A percentile compares a stretch with the other conserved stretches of the same genome.
These are phyloP conservation scores for Drosophila persimilis DNA, from an alignment of 1,140 invertebrate genomes.

Conservation along the genomic window DNA sequence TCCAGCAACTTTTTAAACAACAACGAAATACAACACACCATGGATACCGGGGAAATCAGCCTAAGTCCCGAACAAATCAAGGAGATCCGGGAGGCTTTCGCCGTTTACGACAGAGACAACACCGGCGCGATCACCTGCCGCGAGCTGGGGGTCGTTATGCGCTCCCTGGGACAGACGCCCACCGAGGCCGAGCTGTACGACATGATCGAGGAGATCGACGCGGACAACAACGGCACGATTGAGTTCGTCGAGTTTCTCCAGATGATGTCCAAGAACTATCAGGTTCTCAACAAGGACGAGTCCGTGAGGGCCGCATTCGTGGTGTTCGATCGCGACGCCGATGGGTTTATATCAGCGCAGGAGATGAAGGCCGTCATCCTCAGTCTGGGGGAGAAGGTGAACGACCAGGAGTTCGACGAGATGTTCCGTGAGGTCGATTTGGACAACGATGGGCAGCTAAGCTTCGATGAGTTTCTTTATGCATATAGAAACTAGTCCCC, in stretches of 20 bases:
- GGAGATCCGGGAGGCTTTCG: constrained; percentile 38
- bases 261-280: constrained; percentile 16
- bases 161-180: constrained; percentile 26
- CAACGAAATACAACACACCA: not conserved
- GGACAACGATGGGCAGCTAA: constrained; percentile 41
- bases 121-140: constrained; percentile 21
- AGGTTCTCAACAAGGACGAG: not conserved
- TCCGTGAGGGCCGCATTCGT: constrained; percentile 30
- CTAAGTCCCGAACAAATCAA: constrained; percentile 19
- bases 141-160: constrained; percentile 31
- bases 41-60: constrained; percentile 19
- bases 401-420: constrained; percentile 42
- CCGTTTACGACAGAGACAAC: constrained; percentile 11
- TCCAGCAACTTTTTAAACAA: too few species aligned
- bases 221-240: constrained; percentile 26
- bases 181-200: constrained; percentile 50
- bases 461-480: constrained; percentile 34
- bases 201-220: constrained; percentile 42
- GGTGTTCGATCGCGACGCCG: constrained; percentile 41
- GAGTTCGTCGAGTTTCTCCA: constrained; percentile 11
- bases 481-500: not conserved
- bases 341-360: constrained; percentile 16
- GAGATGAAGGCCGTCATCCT: constrained; percentile 26
- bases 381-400: constrained; percentile 28
- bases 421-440: constrained; percentile 49